Evolutionary conservation across 1,140 invertebrate genomes (phyloP), one percentile per base, ranked within the genome.

Genomic region (Listronotus oregonensis): DNA sequence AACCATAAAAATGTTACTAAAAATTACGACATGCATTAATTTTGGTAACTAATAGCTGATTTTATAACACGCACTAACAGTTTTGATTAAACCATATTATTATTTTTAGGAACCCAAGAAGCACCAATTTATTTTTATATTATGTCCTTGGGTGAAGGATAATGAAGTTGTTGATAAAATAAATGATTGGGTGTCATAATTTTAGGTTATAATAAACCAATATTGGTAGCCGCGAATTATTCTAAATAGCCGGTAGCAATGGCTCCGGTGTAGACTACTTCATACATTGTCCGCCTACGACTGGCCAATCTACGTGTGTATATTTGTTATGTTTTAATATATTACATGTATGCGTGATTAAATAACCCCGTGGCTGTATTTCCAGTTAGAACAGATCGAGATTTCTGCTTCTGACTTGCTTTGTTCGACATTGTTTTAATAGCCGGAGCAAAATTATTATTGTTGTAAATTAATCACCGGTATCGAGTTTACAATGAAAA

Each of bases 281-380:
- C 47, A 61, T 61, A 50, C 34, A 61, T 39, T 52, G 47, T 61
- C 49, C 58, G 58, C 58, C 58, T 50, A 61, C 58, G 49, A 46
- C 40, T 27, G 58, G 58, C 58, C 58, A 61, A 50, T 61, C 46
- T 50, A 40, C 58, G 32, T 61, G 34, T 61, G 34, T 61, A 42
- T 61, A 61, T 61, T 61, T 61, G 58, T 61, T 61, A 61, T 61
- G 58, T 61, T 61, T 61, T 61, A 50, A 61, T 61, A 61, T 61
- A 61, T 61, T 61, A 61, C 58, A 61, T 61, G 58, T 42, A n/a
- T 49, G 58, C 58, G 27, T 50, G 58, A 61, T 61, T 61, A 61
- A 61, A 61, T 61, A 27, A 31, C 9, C 58, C 47, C 31, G 15
- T 6, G 58, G 58, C 43, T 47, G 57, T 59, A 34, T 59, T 59